Percentiles rank a stretch among this genome's conserved stretches.
phyloP scores from a whole-genome alignment of 1,140 invertebrate genomes.

The Aethina tumida region DNA sequence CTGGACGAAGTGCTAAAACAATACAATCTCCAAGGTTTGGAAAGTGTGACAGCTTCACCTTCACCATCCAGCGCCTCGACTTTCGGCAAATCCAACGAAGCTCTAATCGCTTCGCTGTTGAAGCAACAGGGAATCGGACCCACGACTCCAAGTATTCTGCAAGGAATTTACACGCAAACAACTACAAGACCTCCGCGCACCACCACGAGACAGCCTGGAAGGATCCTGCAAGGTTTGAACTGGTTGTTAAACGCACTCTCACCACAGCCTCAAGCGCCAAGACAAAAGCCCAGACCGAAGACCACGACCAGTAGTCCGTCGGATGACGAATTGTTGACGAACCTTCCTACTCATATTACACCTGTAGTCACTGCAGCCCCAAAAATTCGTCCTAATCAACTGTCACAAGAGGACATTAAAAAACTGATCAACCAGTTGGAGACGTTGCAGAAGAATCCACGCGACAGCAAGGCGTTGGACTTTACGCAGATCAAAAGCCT shows the following conservation, averaged over 20 bases:
- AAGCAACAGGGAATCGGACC: slow-evolving; percentile 59
- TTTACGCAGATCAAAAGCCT: slow-evolving; percentile 25
- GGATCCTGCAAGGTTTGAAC: slow-evolving; percentile 30
- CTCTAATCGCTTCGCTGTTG: slow-evolving; percentile 51
- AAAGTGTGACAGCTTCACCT: slow-evolving; percentile 16
- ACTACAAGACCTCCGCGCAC: slow-evolving; percentile 14
- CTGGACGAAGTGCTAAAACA: slow-evolving; percentile 27
- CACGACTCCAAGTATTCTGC: slow-evolving; percentile 42
- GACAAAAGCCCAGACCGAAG: slow-evolving; percentile 15
- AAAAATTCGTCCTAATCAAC: slow-evolving; percentile 11
- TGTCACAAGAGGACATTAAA: slow-evolving; percentile 14
- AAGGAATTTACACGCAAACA: slow-evolving; percentile 23
- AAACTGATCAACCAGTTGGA: slow-evolving; percentile 30
- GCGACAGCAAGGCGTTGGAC: slow-evolving; percentile 25
- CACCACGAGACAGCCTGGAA: slow-evolving; percentile 19
- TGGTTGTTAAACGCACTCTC: slow-evolving; percentile 30
- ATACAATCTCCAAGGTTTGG: slow-evolving; percentile 18
- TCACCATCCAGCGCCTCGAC: slow-evolving; percentile 16
- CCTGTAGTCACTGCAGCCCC: slow-evolving; percentile 25
- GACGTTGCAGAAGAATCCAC: slow-evolving; percentile 28
- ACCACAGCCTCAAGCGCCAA: slow-evolving; percentile 23
- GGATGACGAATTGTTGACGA: slow-evolving; percentile 24
- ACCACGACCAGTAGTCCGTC: slow-evolving; percentile 11
- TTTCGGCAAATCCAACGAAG: slow-evolving; percentile 50
- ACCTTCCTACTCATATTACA: slow-evolving; percentile 28